Percentiles rank a stretch among this genome's conserved stretches.
These are phyloP conservation scores for Lycophotia porphyrea DNA, from an alignment of 2,888 invertebrate genomes.

Conservation along the genomic window DNA sequence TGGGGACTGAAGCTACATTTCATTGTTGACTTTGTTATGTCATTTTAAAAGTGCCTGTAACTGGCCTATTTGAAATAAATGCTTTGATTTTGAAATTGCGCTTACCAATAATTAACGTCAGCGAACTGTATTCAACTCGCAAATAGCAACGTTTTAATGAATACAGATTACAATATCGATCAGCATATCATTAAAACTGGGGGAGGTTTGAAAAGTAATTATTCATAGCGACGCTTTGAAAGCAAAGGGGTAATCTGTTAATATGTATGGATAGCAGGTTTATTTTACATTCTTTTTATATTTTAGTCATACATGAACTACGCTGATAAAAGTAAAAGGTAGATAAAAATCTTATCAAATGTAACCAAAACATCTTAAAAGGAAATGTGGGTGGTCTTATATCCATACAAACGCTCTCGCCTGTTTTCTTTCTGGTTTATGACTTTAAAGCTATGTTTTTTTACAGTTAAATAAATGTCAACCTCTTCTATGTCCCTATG, in stretches of 20 bases:
- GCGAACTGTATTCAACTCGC: conserved; percentile 16
- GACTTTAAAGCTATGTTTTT: no score
- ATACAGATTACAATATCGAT: conserved; percentile 44
- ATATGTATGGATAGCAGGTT: conserved; percentile 35
- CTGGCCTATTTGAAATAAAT: no score
- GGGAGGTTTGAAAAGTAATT: conserved; percentile 42
- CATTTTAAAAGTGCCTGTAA: no score
- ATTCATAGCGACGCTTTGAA: conserved; percentile 50
- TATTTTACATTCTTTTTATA: conserved; percentile 16
- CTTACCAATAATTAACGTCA: background rate
- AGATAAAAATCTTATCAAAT: background rate
- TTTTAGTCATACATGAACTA: background rate
- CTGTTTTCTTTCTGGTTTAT: no score
- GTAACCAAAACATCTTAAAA: no score
- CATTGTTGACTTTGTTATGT: no score
- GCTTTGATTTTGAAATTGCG: background rate
- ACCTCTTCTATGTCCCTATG: no score
- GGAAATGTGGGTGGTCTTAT: no score
- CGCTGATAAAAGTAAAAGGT: background rate
- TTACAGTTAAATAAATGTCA: no score
- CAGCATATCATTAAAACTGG: conserved; percentile 29
- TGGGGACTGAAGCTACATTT: no score
- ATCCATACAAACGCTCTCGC: no score
- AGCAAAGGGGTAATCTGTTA: conserved; percentile 34
- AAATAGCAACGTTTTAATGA: conserved; percentile 29